These are phyloP conservation scores for Dasyurus viverrinus DNA, from an alignment of 2,113 vertebrate species.

Conservation along the genomic window DNA sequence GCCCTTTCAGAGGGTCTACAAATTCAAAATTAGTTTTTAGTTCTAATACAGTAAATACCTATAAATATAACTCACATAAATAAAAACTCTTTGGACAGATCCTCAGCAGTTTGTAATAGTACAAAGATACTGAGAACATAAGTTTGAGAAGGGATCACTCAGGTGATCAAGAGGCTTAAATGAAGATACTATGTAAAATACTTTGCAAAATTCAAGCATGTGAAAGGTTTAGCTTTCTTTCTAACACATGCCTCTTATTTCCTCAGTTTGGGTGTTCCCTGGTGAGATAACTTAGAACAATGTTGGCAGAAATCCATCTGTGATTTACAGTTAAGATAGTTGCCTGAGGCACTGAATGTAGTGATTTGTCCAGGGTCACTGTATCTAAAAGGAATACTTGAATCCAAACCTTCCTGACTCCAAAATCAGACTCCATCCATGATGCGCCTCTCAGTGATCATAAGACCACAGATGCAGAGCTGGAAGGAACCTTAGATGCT, in stretches of 20 bases:
- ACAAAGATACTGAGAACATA: no score
- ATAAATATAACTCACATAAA: no score
- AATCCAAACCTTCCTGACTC: background rate
- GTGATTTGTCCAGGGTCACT: background rate
- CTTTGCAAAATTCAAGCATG: background rate
- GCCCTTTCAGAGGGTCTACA: no score
- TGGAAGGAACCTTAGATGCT: background rate
- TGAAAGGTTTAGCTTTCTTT: background rate
- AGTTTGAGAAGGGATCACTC: no score
- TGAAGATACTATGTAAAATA: background rate
- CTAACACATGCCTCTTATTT: background rate
- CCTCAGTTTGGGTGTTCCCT: background rate
- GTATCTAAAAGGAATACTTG: background rate
- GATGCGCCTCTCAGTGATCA: background rate
- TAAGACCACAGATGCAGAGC: background rate
- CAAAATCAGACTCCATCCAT: background rate
- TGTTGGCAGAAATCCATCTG: background rate
- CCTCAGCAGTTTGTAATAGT: no score
- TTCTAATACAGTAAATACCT: no score
- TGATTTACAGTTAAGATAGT: background rate
- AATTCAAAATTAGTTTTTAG: no score
- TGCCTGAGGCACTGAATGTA: background rate
- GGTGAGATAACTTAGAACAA: background rate
- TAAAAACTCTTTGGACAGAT: no score
- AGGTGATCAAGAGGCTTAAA: background rate